Evolutionary conservation across 2,113 vertebrate genomes (phyloP).

Genomic region (Chloroceryle aenea): DNA sequence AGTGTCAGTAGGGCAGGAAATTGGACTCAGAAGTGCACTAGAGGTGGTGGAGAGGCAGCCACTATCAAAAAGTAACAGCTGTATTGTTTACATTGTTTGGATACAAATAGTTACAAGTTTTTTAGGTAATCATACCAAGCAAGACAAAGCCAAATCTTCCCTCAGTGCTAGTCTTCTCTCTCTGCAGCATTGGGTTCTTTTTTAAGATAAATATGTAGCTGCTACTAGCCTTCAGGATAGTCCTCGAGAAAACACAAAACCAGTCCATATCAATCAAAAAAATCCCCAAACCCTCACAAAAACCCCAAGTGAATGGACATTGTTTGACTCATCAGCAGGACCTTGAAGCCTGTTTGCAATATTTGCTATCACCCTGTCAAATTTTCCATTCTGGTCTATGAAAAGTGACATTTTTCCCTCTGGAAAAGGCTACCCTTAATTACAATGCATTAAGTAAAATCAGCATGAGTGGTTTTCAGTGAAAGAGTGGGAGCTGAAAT

Average conservation of each 20-base stretch:
- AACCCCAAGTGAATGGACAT: not conserved
- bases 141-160: not conserved
- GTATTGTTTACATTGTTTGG: not conserved
- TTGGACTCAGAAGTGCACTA: not conserved
- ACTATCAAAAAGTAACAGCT: not conserved
- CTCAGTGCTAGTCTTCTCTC: not conserved
- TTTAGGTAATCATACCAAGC: not conserved
- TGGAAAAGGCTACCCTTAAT: not conserved
- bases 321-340: not conserved
- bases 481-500: constrained; percentile 49
- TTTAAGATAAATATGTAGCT: not conserved
- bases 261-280: not conserved
- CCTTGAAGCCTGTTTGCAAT: not conserved
- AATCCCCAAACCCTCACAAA: accelerated
- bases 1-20: not conserved
- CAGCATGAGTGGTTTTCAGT: not conserved
- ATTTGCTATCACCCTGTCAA: not conserved
- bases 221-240: not conserved
- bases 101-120: not conserved
- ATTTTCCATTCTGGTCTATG: not conserved
- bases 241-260: not conserved
- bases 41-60: not conserved
- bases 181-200: not conserved
- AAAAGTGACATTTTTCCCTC: not conserved
- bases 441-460: constrained; percentile 44